Conservation (phyloP, 2,888 invertebrate species). For the Petrophora chlorosata region DNA sequence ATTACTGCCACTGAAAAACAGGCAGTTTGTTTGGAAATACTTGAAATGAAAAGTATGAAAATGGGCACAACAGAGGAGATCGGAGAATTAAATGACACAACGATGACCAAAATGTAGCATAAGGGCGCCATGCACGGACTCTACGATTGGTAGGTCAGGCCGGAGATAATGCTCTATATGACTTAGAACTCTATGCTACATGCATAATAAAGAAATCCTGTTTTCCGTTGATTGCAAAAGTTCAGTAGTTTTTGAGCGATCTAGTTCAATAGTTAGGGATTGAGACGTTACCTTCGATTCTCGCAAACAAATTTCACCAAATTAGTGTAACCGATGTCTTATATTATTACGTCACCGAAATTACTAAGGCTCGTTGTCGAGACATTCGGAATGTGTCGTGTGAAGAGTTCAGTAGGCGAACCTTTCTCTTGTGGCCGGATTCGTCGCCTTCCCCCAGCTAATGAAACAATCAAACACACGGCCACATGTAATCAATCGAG, state of each 20-base stretch:
- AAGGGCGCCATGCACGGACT: too few species aligned
- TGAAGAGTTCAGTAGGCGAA: conserved; percentile 4
- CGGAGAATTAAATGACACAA: too few species aligned
- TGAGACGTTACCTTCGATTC: not conserved
- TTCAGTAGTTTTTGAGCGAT: conserved; percentile 4
- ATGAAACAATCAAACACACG: conserved; percentile 2
- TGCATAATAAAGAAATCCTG: not conserved
- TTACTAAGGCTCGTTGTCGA: not conserved
- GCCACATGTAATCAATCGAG: not conserved
- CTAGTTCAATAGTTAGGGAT: conserved; percentile 4
- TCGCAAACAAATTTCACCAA: not conserved
- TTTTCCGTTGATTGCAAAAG: conserved; percentile 5
- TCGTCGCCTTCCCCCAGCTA: conserved; percentile 1
- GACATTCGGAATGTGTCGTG: not conserved
- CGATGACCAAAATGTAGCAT: too few species aligned
- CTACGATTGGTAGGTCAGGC: too few species aligned
- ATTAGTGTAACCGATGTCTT: not conserved
- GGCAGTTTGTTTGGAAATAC: too few species aligned
- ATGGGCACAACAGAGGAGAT: too few species aligned
- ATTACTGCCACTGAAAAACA: too few species aligned
- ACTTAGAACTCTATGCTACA: too few species aligned
- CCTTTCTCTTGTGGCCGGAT: conserved; percentile 8
- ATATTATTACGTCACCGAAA: conserved; percentile 8
- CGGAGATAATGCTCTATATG: too few species aligned
- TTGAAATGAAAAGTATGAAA: too few species aligned